These are phyloP conservation scores for Centroberyx gerrardi DNA, from an alignment of 2,797 vertebrate genomes.

Conservation along the genomic window DNA sequence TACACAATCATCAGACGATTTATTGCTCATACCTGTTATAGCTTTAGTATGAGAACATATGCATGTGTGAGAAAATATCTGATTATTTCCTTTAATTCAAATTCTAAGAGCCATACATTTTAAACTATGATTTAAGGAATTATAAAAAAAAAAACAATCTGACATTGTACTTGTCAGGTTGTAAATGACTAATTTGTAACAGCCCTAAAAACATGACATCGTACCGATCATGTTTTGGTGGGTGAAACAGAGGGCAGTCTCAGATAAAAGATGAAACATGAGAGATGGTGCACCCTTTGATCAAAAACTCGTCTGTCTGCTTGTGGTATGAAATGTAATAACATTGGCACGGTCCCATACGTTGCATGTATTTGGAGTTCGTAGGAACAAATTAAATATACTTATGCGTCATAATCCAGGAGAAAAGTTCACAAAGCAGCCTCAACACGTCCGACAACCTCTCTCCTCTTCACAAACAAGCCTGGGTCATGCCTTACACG, in stretches of 20 bases:
- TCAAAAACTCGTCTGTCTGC: background rate
- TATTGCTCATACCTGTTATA: background rate
- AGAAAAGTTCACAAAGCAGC: background rate
- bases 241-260: background rate
- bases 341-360: background rate
- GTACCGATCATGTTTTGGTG: background rate
- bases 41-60: background rate
- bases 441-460: background rate
- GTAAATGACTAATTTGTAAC: background rate
- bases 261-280: background rate
- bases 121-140: background rate
- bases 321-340: background rate
- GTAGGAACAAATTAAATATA: background rate
- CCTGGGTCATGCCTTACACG: background rate
- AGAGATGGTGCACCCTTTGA: background rate
- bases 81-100: background rate
- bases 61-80: background rate
- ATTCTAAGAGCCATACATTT: background rate
- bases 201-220: constrained; percentile 1
- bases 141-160: background rate
- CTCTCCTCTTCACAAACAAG: background rate
- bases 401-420: background rate
- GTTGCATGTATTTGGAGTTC: background rate
- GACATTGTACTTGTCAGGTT: background rate
- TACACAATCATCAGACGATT: constrained; percentile 4